Evolutionary conservation across 2,888 invertebrate genomes (phyloP).

Genomic region (Sphaeridia pumilis): DNA sequence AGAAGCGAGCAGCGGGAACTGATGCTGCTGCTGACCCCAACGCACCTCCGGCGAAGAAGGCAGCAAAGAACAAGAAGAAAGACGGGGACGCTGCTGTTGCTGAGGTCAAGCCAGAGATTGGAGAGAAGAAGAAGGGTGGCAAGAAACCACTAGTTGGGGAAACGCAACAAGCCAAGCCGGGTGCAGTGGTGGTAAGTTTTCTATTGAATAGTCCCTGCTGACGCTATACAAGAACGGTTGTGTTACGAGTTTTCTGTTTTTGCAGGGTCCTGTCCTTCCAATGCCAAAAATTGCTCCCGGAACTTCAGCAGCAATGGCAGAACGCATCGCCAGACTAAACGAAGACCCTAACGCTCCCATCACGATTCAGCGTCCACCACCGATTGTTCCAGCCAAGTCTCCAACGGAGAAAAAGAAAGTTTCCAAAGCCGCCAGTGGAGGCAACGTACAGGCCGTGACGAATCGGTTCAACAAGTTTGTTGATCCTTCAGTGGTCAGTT

Average conservation of each 20-base stretch:
- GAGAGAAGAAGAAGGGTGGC: not conserved
- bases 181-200: too few species aligned
- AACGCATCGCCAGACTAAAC: not conserved
- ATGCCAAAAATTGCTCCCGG: too few species aligned
- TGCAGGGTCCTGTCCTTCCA: not conserved
- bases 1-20: not conserved
- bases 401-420: not conserved
- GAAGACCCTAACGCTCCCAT: not conserved
- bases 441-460: not conserved
- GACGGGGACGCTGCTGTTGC: not conserved
- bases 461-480: not conserved
- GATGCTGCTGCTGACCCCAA: not conserved
- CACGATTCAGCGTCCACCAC: not conserved
- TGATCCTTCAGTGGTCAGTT: not conserved
- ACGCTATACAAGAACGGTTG: too few species aligned
- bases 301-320: not conserved
- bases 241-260: not conserved
- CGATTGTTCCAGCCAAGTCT: not conserved
- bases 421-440: not conserved
- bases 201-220: too few species aligned
- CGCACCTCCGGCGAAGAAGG: not conserved
- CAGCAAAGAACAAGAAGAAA: not conserved
- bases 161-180: too few species aligned
- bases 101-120: not conserved
- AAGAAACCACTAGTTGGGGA: too few species aligned